A percentile compares a stretch with the other conserved stretches of the same genome.
phyloP scores from a whole-genome alignment of 64 coral and sea anemone genomes.

The Dendronephthya gigantea region DNA sequence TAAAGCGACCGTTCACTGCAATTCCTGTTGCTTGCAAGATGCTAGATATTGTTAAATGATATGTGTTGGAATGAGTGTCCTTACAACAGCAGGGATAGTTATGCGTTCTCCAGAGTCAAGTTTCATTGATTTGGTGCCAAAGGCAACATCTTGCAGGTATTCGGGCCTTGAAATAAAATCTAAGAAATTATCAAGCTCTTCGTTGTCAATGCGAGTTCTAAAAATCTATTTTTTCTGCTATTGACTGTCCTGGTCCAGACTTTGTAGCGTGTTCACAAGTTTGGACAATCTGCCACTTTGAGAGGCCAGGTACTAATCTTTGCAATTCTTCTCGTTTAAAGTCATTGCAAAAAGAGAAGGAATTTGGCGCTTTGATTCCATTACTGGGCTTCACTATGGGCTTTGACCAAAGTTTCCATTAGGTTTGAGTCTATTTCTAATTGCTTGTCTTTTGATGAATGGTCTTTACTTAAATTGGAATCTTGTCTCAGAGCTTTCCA shows the following conservation, averaged over 20 bases:
- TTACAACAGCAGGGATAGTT: conserved; percentile 28
- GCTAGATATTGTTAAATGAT: conserved; percentile 24
- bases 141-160: conserved; percentile 33
- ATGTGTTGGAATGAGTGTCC: conserved; percentile 19
- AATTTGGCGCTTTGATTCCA: conserved; percentile 25
- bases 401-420: conserved; percentile 6
- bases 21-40: conserved; percentile 14
- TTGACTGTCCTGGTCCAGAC: conserved; percentile 8
- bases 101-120: conserved; percentile 31
- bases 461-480: neutral
- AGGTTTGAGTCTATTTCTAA: conserved; percentile 15
- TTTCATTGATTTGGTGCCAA: conserved; percentile 25
- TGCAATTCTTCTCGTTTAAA: conserved; percentile 11
- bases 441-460: neutral
- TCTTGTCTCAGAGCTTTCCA: neutral
- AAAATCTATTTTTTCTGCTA: neutral
- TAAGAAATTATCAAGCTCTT: conserved; percentile 21
- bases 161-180: conserved; percentile 26
- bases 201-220: neutral
- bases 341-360: conserved; percentile 32
- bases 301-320: neutral
- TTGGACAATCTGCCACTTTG: conserved; percentile 26
- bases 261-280: neutral
- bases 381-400: conserved; percentile 15
- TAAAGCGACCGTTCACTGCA: conserved; percentile 25